A percentile compares a stretch with the other conserved stretches of the same genome.
Conservation (phyloP, 2,888 invertebrate genomes). For the Cantharis flavilabris region DNA sequence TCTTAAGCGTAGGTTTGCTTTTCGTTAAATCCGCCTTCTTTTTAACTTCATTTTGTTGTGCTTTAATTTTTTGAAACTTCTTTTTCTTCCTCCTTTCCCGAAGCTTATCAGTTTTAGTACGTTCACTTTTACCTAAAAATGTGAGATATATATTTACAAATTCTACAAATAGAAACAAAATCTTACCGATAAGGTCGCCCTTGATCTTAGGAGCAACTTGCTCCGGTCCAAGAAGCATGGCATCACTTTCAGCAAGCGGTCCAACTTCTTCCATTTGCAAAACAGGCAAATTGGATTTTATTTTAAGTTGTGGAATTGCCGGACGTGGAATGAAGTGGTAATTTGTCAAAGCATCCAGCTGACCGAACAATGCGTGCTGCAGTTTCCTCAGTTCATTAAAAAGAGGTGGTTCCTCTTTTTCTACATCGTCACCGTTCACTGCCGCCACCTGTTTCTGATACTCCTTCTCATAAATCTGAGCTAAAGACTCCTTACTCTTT, state of each 20-base stretch:
- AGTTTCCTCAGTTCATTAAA: constrained; percentile 77
- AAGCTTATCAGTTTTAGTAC: constrained; percentile 85
- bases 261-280: constrained; percentile 95
- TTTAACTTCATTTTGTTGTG: constrained; percentile 48
- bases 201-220: constrained; percentile 72
- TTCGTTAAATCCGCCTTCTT: constrained; percentile 39
- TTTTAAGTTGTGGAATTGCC: constrained; percentile 83
- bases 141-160: neutral
- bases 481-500: constrained; percentile 90
- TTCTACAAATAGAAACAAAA: neutral
- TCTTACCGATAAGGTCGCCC: constrained; percentile 59
- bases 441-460: constrained; percentile 71
- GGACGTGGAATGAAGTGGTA: constrained; percentile 93
- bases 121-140: constrained; percentile 70
- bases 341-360: constrained; percentile 91
- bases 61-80: constrained; percentile 74
- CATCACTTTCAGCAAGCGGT: constrained; percentile 85
- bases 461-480: constrained; percentile 92
- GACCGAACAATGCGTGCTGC: constrained; percentile 77
- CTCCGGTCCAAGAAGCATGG: constrained; percentile 86
- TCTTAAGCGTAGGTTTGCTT: constrained; percentile 9
- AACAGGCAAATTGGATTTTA: constrained; percentile 89
- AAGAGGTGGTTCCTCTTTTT: constrained; percentile 71
- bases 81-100: constrained; percentile 83
- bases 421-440: constrained; percentile 59